Evolutionary conservation across 64 coral and sea anemone species (phyloP).

Genomic region (Cladopsammia gracilis): DNA sequence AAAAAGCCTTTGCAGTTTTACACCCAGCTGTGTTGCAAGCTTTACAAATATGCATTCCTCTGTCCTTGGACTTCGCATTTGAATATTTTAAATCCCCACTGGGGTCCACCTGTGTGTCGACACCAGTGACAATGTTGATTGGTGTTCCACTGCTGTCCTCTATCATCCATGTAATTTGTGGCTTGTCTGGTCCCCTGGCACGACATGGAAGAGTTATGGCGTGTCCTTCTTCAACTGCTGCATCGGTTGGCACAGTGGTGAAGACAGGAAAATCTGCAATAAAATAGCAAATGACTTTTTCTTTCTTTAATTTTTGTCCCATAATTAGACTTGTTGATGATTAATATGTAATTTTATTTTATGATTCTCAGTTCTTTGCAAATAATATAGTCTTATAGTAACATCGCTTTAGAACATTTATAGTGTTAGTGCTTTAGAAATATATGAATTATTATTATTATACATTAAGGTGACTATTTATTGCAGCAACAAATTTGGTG

Average conservation of each 20-base stretch:
- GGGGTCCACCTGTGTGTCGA: conserved; percentile 7
- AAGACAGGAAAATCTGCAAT: conserved; percentile 79
- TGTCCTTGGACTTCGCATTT: conserved; percentile 40
- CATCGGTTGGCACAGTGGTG: conserved; percentile 59
- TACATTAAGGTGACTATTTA: too few species aligned
- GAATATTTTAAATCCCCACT: conserved; percentile 71
- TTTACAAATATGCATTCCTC: conserved; percentile 65
- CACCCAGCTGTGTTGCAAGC: conserved; percentile 94
- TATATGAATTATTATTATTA: too few species aligned
- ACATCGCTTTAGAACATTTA: too few species aligned
- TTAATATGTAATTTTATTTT: too few species aligned
- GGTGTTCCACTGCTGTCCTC: conserved; percentile 10
- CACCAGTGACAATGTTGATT: conserved; percentile 33
- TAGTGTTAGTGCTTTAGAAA: too few species aligned
- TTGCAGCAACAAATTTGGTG: too few species aligned
- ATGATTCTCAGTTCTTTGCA: too few species aligned
- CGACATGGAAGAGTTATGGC: conserved; percentile 66
- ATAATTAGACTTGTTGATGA: not conserved
- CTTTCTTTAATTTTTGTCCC: not conserved
- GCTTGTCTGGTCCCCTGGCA: conserved; percentile 61
- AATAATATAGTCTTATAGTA: too few species aligned
- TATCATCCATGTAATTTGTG: conserved; percentile 68
- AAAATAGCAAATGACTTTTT: not conserved
- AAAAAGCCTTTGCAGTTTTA: conserved; percentile 45
- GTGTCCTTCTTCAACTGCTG: conserved; percentile 22